Percentiles rank a stretch among this genome's conserved stretches.
Evolutionary conservation across 1,140 invertebrate species (phyloP).

Genomic region (Lasioglossum albipes): DNA sequence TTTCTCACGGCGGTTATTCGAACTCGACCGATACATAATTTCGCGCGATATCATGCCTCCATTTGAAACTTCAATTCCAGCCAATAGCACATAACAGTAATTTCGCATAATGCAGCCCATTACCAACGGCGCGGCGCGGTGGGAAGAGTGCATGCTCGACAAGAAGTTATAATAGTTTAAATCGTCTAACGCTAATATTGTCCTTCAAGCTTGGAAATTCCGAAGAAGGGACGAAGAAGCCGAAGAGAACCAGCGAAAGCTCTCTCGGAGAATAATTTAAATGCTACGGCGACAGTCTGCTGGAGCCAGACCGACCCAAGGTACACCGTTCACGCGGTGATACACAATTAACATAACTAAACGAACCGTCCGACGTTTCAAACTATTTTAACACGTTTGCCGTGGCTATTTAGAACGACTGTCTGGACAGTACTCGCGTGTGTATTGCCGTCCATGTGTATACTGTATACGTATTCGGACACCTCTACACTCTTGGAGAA

Average conservation of each 20-base stretch:
- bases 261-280: conserved; percentile 3
- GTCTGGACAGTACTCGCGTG: too few relatives aligned
- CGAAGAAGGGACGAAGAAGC: not conserved
- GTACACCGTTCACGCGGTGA: too few relatives aligned
- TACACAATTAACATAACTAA: too few relatives aligned
- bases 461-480: too few relatives aligned
- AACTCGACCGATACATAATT: conserved; percentile 15
- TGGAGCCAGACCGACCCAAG: not conserved
- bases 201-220: conserved; percentile 10
- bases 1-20: conserved; percentile 19
- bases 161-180: conserved; percentile 32
- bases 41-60: conserved; percentile 26
- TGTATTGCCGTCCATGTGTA: too few relatives aligned
- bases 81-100: conserved; percentile 28
- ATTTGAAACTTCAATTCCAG: conserved; percentile 32
- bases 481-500: too few relatives aligned
- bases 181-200: conserved; percentile 38
- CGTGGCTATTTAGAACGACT: too few relatives aligned
- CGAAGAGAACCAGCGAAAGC: not conserved
- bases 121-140: not conserved
- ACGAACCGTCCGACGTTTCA: too few relatives aligned
- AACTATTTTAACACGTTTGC: too few relatives aligned
- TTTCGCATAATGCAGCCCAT: conserved; percentile 34
- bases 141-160: conserved; percentile 16
- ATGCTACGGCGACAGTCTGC: not conserved